Evolutionary conservation across 92 coral and sea anemone genomes (phyloP).

Genomic region (Parazoanthus atlanticus): DNA sequence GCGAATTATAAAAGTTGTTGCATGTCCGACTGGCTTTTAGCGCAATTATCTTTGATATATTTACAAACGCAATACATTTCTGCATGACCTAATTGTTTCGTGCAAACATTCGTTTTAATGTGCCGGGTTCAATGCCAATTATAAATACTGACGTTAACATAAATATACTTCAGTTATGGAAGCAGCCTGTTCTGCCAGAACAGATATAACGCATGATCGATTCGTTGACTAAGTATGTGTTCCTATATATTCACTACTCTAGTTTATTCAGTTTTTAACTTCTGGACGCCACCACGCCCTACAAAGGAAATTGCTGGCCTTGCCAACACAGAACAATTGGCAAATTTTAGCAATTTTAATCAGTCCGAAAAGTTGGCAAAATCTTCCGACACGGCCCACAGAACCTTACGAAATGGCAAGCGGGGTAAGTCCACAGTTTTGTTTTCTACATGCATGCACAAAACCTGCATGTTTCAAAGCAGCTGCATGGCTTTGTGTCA

Average conservation of each 20-base stretch:
- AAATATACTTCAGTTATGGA: not conserved
- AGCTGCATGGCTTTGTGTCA: not conserved
- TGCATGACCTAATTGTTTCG: too few relatives aligned
- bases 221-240: slow-evolving; percentile 6
- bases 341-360: slow-evolving; percentile 30
- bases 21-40: too few relatives aligned
- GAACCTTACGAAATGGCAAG: slow-evolving; percentile 1
- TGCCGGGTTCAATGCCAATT: not conserved
- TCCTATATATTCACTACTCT: slow-evolving; percentile 1
- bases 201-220: not conserved
- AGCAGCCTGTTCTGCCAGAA: not conserved
- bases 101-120: not conserved
- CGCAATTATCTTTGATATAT: too few relatives aligned
- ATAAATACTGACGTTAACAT: not conserved
- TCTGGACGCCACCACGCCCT: slow-evolving; percentile 22
- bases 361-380: slow-evolving; percentile 16
- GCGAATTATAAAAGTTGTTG: too few relatives aligned
- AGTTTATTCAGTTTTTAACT: slow-evolving; percentile 31
- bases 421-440: slow-evolving; percentile 15
- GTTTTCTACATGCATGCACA: not conserved
- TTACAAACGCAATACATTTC: too few relatives aligned
- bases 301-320: slow-evolving; percentile 35
- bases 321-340: slow-evolving; percentile 34
- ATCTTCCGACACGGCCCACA: not conserved
- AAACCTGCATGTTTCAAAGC: not conserved